Evolutionary conservation across 1,140 invertebrate genomes (phyloP).

Genomic region (Trialeurodes vaporariorum): DNA sequence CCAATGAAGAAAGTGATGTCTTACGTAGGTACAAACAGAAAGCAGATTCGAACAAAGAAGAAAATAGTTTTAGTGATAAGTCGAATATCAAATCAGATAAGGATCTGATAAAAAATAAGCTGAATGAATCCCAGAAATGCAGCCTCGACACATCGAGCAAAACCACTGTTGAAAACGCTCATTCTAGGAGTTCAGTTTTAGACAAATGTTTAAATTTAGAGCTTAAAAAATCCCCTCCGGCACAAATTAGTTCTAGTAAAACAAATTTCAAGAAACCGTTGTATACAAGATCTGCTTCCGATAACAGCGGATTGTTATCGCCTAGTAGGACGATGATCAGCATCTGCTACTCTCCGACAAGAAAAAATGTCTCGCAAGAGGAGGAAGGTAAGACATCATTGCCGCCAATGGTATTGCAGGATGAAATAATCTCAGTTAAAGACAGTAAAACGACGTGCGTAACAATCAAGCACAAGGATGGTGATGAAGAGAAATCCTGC

Average conservation of each 20-base stretch:
- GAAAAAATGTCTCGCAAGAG: not conserved
- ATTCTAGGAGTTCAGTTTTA: not conserved
- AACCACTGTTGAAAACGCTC: not conserved
- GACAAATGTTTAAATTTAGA: not conserved
- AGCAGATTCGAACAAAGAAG: conserved; percentile 26
- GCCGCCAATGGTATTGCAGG: not conserved
- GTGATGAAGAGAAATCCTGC: not conserved
- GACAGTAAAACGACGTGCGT: not conserved
- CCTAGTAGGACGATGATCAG: not conserved
- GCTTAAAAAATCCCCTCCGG: not conserved
- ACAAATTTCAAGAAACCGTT: not conserved
- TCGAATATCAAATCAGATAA: not conserved
- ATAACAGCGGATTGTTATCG: not conserved
- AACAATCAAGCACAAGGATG: not conserved
- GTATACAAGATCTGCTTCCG: not conserved
- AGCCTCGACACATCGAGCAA: not conserved
- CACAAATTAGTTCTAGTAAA: not conserved
- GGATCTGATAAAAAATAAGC: not conserved
- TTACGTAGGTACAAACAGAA: conserved; percentile 23
- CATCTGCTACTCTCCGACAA: not conserved
- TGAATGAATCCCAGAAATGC: not conserved
- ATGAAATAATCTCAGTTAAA: not conserved
- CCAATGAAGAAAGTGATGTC: conserved; percentile 31
- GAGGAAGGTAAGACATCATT: not conserved
- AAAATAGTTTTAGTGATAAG: not conserved